Percentiles rank a stretch among this genome's conserved stretches.
These are phyloP conservation scores for Brachyalestes nurse DNA, from an alignment of 2,797 vertebrate species.

Conservation along the genomic window DNA sequence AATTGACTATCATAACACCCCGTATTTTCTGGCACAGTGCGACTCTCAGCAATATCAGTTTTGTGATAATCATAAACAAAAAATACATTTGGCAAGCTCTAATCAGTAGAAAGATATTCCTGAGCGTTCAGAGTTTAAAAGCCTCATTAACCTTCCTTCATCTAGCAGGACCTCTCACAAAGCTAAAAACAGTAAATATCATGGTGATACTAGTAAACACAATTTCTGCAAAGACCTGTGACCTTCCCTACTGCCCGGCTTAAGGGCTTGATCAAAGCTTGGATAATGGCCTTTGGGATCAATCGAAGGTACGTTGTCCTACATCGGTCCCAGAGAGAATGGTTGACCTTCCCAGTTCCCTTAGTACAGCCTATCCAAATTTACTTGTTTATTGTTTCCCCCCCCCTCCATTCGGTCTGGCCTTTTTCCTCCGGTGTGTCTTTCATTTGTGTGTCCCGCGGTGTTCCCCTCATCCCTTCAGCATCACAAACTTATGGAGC, in stretches of 20 bases:
- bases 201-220: not conserved
- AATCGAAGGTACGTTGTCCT: slow-evolving; percentile 55
- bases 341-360: slow-evolving; percentile 67
- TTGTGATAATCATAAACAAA: too few species aligned
- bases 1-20: too few species aligned
- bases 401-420: not conserved
- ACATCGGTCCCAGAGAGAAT: slow-evolving; percentile 67
- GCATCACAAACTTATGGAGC: slow-evolving; percentile 52
- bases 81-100: too few species aligned
- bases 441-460: slow-evolving; percentile 62
- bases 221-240: slow-evolving; percentile 3
- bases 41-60: too few species aligned
- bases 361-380: slow-evolving; percentile 60
- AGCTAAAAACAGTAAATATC: not conserved
- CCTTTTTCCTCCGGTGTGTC: slow-evolving; percentile 55
- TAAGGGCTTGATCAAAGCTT: slow-evolving; percentile 24
- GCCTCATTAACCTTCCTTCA: not conserved
- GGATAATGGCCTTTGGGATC: slow-evolving; percentile 30
- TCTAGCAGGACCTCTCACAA: not conserved
- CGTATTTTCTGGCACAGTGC: too few species aligned
- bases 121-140: not conserved
- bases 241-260: slow-evolving; percentile 21
- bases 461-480: slow-evolving; percentile 65
- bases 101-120: not conserved
- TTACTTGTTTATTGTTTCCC: slow-evolving; percentile 69